phyloP scores from a whole-genome alignment of 2,888 invertebrate genomes.

The Chaetogeoica ovagalla region DNA sequence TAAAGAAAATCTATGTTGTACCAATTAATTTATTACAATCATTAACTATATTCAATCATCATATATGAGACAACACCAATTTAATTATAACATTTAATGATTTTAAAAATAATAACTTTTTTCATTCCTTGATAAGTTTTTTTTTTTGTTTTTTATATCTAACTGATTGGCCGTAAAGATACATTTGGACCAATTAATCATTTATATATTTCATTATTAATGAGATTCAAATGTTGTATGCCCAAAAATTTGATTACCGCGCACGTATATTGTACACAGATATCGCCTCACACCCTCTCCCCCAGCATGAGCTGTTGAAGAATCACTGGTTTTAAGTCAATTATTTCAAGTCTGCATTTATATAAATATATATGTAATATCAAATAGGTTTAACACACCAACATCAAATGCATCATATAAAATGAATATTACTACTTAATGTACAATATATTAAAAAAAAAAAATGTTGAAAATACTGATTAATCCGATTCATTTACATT shows the following conservation, averaged over 20 bases:
- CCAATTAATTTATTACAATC: conserved; percentile 16
- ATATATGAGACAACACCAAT: not conserved
- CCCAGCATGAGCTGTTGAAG: no score
- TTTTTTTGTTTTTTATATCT: not conserved
- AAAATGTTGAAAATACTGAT: not conserved
- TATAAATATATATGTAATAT: not conserved
- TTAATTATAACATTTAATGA: not conserved
- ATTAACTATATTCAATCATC: not conserved
- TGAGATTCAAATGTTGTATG: no score
- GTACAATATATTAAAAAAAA: conserved; percentile 1
- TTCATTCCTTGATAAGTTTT: not conserved
- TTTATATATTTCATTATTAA: no score
- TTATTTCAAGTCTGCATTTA: not conserved
- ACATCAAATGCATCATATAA: not conserved
- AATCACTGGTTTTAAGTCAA: not conserved
- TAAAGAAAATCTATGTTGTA: conserved; percentile 29
- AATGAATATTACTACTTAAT: not conserved
- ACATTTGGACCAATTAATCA: not conserved
- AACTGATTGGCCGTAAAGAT: not conserved
- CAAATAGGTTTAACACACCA: not conserved
- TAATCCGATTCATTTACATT: conserved; percentile 50
- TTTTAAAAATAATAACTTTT: not conserved
- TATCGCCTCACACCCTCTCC: no score
- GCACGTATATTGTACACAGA: no score
- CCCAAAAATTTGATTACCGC: no score